phyloP scores from a whole-genome alignment of 1,140 invertebrate genomes.

The Galendromus occidentalis region DNA sequence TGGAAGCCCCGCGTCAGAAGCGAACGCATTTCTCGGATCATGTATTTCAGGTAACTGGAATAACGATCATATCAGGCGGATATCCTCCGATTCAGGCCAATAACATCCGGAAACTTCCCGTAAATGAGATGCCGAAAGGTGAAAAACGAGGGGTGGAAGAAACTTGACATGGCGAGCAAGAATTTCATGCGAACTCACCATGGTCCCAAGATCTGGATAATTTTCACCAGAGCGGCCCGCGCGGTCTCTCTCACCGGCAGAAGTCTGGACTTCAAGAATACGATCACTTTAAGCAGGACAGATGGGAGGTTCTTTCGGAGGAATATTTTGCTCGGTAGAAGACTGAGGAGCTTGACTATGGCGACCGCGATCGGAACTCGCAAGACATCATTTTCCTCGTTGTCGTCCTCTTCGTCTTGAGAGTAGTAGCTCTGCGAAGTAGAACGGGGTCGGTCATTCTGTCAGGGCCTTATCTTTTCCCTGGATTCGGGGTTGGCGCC shows the following conservation, averaged over 20 bases:
- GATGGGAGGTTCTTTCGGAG: slow-evolving; percentile 50
- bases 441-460: neutral
- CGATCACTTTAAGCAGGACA: slow-evolving; percentile 72
- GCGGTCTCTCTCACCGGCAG: slow-evolving; percentile 63
- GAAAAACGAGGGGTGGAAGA: too few species aligned
- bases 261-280: slow-evolving; percentile 68
- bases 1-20: slow-evolving; percentile 72
- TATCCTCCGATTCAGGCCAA: too few species aligned
- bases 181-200: slow-evolving; percentile 31
- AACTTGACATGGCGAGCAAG: too few species aligned
- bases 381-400: slow-evolving; percentile 68
- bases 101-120: too few species aligned
- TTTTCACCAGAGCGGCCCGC: slow-evolving; percentile 67
- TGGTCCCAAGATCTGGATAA: slow-evolving; percentile 63
- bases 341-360: slow-evolving; percentile 71
- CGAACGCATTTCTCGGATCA: slow-evolving; percentile 58
- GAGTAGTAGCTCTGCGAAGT: slow-evolving; percentile 25
- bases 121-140: neutral
- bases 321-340: slow-evolving; percentile 45
- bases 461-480: too few species aligned
- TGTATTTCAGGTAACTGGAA: slow-evolving; percentile 38
- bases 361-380: slow-evolving; percentile 77
- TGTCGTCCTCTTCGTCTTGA: slow-evolving; percentile 50
- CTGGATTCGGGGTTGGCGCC: too few species aligned
- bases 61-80: neutral